A percentile compares a stretch with the other conserved stretches of the same genome.
These are phyloP conservation scores for Adrianichthys oophorus DNA, from an alignment of 2,797 vertebrate species.

Conservation along the genomic window DNA sequence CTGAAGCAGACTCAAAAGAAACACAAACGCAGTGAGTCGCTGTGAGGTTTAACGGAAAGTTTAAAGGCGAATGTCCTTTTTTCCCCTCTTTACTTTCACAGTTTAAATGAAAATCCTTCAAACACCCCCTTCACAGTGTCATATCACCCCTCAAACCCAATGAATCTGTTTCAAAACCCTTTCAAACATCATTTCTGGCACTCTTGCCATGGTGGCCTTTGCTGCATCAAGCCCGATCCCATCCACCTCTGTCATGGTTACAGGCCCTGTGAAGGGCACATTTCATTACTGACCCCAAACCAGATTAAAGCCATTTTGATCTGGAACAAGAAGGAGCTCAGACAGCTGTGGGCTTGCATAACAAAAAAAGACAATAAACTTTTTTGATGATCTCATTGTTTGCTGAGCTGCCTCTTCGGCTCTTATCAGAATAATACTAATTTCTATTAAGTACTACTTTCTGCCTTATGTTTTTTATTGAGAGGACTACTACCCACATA, in stretches of 20 bases:
- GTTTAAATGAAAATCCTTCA: conserved; percentile 42
- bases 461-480: conserved; percentile 15
- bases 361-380: conserved; percentile 2
- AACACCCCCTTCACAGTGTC: conserved; percentile 29
- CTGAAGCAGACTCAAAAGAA: too few relatives aligned
- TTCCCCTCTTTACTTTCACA: conserved; percentile 33
- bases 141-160: conserved; percentile 51
- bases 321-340: conserved; percentile 47
- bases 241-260: conserved; percentile 66
- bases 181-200: conserved; percentile 50
- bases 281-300: conserved; percentile 71
- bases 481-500: conserved; percentile 18
- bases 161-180: conserved; percentile 64
- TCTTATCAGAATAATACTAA: conserved; percentile 16
- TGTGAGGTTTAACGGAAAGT: too few relatives aligned
- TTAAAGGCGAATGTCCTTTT: neutral
- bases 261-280: conserved; percentile 69
- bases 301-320: conserved; percentile 67
- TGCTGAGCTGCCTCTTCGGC: conserved; percentile 31
- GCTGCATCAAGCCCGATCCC: conserved; percentile 55
- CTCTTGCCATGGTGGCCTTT: conserved; percentile 69
- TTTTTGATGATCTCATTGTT: conserved; percentile 25
- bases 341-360: conserved; percentile 48
- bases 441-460: conserved; percentile 7
- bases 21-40: too few relatives aligned